These are phyloP conservation scores for Ylistrum balloti DNA, from an alignment of 1,140 invertebrate genomes.

Conservation along the genomic window DNA sequence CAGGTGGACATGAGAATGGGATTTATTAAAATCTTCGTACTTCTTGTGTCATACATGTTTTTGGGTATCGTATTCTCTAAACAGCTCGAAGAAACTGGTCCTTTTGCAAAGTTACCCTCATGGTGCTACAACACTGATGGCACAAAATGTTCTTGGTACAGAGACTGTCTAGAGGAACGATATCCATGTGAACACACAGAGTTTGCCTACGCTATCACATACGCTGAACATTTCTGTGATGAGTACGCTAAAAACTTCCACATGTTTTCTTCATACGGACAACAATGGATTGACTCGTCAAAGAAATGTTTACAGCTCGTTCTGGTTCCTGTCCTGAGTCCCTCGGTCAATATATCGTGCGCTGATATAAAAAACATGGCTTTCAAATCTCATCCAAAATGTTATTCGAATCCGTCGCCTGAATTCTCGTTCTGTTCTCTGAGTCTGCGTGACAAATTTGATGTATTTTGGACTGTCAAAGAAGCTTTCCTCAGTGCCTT, in stretches of 20 bases:
- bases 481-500: constrained; percentile 32
- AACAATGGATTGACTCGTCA: constrained; percentile 43
- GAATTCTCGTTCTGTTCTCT: constrained; percentile 47
- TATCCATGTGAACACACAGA: constrained; percentile 38
- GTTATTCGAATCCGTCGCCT: constrained; percentile 37
- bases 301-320: constrained; percentile 54
- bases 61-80: neutral
- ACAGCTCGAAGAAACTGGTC: neutral
- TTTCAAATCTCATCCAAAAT: constrained; percentile 43
- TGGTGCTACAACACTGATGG: constrained; percentile 51
- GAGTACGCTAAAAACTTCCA: constrained; percentile 41
- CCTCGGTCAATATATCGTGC: neutral
- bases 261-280: constrained; percentile 2
- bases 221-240: constrained; percentile 52
- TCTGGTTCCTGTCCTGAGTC: constrained; percentile 43
- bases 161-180: constrained; percentile 47
- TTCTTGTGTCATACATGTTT: neutral
- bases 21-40: neutral
- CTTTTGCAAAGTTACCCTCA: neutral
- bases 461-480: constrained; percentile 55
- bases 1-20: neutral
- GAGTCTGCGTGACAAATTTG: neutral
- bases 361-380: constrained; percentile 26
- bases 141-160: constrained; percentile 52
- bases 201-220: constrained; percentile 44